Evolutionary conservation across 2,797 vertebrate species (phyloP).

Genomic region (Girardinus metallicus): DNA sequence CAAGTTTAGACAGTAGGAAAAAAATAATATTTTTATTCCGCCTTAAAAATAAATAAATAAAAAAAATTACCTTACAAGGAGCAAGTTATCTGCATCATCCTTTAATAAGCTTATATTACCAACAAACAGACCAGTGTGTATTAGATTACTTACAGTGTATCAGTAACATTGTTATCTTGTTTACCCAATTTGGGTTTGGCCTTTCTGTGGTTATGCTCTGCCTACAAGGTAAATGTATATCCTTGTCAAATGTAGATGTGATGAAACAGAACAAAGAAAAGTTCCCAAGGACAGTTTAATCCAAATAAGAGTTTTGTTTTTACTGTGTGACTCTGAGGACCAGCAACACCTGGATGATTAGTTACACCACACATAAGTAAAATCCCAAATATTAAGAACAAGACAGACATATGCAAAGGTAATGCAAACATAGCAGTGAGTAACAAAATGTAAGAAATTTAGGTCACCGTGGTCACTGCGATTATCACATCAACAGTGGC

Average conservation of each 20-base stretch:
- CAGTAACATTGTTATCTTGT: slow-evolving; percentile 27
- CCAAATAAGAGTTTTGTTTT: background rate
- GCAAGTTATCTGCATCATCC: slow-evolving; percentile 4
- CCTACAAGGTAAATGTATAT: slow-evolving; percentile 16
- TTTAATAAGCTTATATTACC: slow-evolving; percentile 17
- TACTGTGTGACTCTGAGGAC: background rate
- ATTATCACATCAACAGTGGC: slow-evolving; percentile 35
- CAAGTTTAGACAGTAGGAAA: background rate
- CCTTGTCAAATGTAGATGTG: slow-evolving; percentile 31
- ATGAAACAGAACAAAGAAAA: slow-evolving; percentile 26
- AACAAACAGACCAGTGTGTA: slow-evolving; percentile 48
- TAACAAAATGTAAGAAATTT: slow-evolving; percentile 1
- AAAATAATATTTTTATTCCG: too few species aligned
- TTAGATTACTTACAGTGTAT: slow-evolving; percentile 49
- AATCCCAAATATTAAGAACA: slow-evolving; percentile 26
- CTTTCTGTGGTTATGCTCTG: background rate
- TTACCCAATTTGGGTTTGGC: slow-evolving; percentile 54
- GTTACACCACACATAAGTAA: slow-evolving; percentile 58
- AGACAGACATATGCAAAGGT: background rate
- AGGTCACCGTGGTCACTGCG: slow-evolving; percentile 30
- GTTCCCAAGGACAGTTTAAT: background rate
- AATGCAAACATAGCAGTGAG: background rate
- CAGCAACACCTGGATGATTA: slow-evolving; percentile 44
- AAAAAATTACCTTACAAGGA: background rate
- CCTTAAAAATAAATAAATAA: background rate